Evolutionary conservation across 2,113 vertebrate species (phyloP).

Genomic region (Calyptommatus sinebrachiatus): DNA sequence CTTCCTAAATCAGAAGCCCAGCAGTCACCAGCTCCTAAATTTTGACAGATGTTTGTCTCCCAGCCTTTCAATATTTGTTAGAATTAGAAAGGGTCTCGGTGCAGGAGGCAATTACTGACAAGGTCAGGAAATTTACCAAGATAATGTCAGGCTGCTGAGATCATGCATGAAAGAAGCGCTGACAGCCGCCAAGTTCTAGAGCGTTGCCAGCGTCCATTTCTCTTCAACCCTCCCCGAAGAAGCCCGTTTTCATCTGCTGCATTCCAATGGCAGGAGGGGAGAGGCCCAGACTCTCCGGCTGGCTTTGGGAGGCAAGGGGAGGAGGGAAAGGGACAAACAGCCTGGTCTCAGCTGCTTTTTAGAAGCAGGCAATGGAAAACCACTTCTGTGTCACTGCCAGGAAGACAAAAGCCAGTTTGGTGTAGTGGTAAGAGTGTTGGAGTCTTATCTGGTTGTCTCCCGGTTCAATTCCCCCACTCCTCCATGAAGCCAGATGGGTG

Average conservation of each 20-base stretch:
- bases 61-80: constrained; percentile 26
- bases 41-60: constrained; percentile 27
- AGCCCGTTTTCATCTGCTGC: not conserved
- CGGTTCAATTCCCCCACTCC: too few relatives aligned
- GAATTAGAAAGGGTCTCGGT: constrained; percentile 20
- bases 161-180: constrained; percentile 1
- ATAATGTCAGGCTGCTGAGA: constrained; percentile 3
- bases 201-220: constrained; percentile 21
- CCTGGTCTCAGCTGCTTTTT: not conserved
- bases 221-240: not conserved
- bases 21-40: constrained; percentile 6
- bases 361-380: too few relatives aligned
- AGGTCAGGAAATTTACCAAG: constrained; percentile 30
- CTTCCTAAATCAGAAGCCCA: not conserved
- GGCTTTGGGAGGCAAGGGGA: not conserved
- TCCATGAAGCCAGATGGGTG: too few relatives aligned
- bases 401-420: too few relatives aligned
- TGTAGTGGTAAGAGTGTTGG: too few relatives aligned
- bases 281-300: not conserved
- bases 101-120: constrained; percentile 7
- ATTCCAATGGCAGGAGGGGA: not conserved
- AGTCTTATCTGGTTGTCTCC: too few relatives aligned
- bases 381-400: too few relatives aligned
- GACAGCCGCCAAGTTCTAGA: constrained; percentile 30
- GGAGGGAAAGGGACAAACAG: too few relatives aligned